Evolutionary conservation across 2,888 invertebrate species (phyloP), one percentile per base, ranked within the genome.

Genomic region (Cyclophora albipunctata): DNA sequence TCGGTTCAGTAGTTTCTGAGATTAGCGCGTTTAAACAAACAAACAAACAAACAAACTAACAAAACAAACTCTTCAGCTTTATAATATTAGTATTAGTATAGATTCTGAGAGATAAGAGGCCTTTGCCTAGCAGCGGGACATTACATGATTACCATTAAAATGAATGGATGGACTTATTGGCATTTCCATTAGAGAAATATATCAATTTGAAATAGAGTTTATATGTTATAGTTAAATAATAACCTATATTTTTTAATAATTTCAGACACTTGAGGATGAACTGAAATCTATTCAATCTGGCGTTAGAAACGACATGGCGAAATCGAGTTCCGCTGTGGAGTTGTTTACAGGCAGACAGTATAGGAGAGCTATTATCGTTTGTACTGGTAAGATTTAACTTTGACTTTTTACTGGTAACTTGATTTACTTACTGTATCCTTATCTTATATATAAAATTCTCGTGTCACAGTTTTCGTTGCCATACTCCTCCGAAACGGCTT

Each of bases 281-380:
- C 54, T 87, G 7, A 48, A 48, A 3, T 50, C 57, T 3, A 62
- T 87, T 52, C 73, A 86, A 45, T 72, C 73, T 2, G 77, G 85
- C 3, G 87, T 91, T 0, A 67, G 76, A 3, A 80, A 76, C 2
- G 90, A 91, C 52, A 84, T 90, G 73, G 75, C 72, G 2, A 76
- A 82, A 42, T 85, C 86, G 3, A 88, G 81, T 34, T 71, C 84
- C 0, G 61, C 80, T 0, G 71, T 71, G 57, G 90, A 91, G 59
- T 67, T 91, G 1, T 82, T 91, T 49, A 66, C 69, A 1, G 89
- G 89, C 2, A 66, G 59, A 2, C 89, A 87, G 44, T 91, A 91
- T 49, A 72, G 90, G 35, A 83, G 76, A 47, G 84, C 85, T 4
- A 63, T 89, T n/a, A 59, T 82, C 35, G 81, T 88, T 45, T 69